Base-by-base conservation (phyloP, 2,888 invertebrate species). In the Athripsodes cinereus region DNA sequence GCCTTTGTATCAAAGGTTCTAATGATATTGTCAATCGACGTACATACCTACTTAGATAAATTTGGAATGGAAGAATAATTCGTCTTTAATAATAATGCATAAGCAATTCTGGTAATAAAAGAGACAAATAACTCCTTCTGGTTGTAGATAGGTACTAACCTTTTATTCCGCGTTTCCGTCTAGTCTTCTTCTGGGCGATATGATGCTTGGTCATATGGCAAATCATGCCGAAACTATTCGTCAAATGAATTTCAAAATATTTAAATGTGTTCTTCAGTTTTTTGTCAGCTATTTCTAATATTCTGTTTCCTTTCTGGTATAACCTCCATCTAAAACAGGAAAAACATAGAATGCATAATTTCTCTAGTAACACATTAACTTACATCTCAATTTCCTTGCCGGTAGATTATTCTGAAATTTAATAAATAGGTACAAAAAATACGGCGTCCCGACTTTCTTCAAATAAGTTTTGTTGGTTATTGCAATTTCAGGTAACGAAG, bases 131-230 rank as follows among this genome's bases (percentile, higher is more conserved):
- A n/a, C n/a, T n/a, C n/a, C n/a, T n/a, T n/a, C n/a, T n/a, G n/a
- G n/a, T n/a, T n/a, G n/a, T n/a, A 40, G 13, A 40, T 40, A 40
- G 40, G 40, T 3, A 3, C 40, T n/a, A 5, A 40, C 59, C 61
- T 58, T 61, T 61, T 6, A 48, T 49, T 19, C 52, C 58, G 49
- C 61, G 34, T 56, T 58, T 58, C 6, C 53, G 52, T 19, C 61
- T 44, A 16, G 22, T 22, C 26, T 40, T 54, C 19, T 26, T 44
- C 10, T 20, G 13, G 26, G 26, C 18, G 22, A 50, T 21, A 20
- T 51, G 55, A 10, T 22, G 55, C 21, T 31, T 40, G 1, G 50
- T 22, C 6, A 46, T 21, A 21, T 57, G 56, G 35, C 60, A 60
- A 10, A 57, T 20, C 26, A 58, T 2, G 19, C 16, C n/a, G 5